Percentiles rank a stretch among this genome's conserved stretches.
These are phyloP conservation scores for Dascyllus trimaculatus DNA, from an alignment of 2,113 vertebrate species.

Conservation along the genomic window DNA sequence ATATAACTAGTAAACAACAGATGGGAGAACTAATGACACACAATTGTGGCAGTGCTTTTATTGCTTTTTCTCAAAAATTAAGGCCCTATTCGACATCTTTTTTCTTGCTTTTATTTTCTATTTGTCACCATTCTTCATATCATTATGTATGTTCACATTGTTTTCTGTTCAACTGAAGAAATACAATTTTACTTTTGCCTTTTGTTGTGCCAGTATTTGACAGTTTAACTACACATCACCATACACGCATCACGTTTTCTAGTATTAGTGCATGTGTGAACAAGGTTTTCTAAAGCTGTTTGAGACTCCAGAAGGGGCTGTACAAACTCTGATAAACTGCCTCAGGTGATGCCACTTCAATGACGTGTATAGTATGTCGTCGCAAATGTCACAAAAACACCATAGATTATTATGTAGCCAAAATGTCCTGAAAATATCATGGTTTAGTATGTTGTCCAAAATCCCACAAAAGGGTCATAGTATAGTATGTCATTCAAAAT, in stretches of 20 bases:
- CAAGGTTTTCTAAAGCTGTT: not conserved
- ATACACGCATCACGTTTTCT: too few species aligned
- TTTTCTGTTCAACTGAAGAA: not conserved
- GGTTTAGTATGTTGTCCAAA: too few species aligned
- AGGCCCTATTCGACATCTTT: not conserved
- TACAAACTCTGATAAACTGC: not conserved
- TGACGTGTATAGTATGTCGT: too few species aligned
- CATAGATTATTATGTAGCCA: too few species aligned
- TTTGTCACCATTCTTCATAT: not conserved
- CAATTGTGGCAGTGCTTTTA: not conserved
- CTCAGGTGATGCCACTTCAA: not conserved
- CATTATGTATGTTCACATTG: not conserved
- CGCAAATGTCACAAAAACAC: too few species aligned
- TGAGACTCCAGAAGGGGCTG: too few species aligned
- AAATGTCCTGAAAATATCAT: too few species aligned
- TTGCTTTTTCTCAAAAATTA: not conserved
- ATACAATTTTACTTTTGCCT: not conserved
- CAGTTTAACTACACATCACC: not conserved
- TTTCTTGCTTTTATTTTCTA: not conserved
- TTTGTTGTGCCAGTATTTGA: slow-evolving; percentile 9
- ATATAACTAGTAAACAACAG: not conserved
- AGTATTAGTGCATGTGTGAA: not conserved
- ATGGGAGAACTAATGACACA: not conserved
- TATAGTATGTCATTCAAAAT: too few species aligned
- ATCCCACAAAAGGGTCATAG: too few species aligned